Evolutionary conservation across 2,113 vertebrate genomes (phyloP), one percentile per base, ranked within the genome.

Genomic region (Perca schrenkii): DNA sequence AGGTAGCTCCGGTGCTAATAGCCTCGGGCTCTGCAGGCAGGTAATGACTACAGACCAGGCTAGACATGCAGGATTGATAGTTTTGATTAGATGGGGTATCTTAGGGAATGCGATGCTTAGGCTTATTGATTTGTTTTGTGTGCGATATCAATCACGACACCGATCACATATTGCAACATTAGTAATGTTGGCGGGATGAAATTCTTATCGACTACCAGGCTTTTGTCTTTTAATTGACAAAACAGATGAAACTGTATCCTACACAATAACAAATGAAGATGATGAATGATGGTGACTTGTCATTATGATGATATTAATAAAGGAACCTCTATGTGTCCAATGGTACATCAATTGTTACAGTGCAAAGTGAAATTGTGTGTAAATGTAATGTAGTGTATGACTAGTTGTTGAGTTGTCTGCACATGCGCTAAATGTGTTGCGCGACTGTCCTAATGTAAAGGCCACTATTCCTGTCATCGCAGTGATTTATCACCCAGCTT

Each of bases 401-500:
- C 52, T 61, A 21, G 10, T 71, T 63, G 74, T 46, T 70, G 65
- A 72, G 49, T 66, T 84, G 49, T 79, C 56, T 78, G 54, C 53
- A 62, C 36, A 36, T 54, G 60, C 57, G 65, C 21, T 80, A 15
- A 79, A 72, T 67, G 58, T 86, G 82, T 83, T 79, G 76, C 54
- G 40, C 25, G 71, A 52, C 70, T 60, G 69, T 83, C 69, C 74
- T 77, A 88, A 85, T 82, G 85, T 87, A 91, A 92, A 77, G 83
- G 91, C 82, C 86, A 84, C 89, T 16, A 80, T 82, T 84, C 81
- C 88, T 94, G 94, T 94, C 94, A 89, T 84, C 58, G 40, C 34
- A 8, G 73, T 95, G 94, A 95, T 95, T 94, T 94, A 95, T 95
- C 91, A 91, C 84, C 84, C 80, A 13, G 82, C 73, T 16, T 8